Percentiles rank a stretch among this genome's conserved stretches.
phyloP scores from a whole-genome alignment of 2,797 vertebrate genomes.

The Acanthornis magna region DNA sequence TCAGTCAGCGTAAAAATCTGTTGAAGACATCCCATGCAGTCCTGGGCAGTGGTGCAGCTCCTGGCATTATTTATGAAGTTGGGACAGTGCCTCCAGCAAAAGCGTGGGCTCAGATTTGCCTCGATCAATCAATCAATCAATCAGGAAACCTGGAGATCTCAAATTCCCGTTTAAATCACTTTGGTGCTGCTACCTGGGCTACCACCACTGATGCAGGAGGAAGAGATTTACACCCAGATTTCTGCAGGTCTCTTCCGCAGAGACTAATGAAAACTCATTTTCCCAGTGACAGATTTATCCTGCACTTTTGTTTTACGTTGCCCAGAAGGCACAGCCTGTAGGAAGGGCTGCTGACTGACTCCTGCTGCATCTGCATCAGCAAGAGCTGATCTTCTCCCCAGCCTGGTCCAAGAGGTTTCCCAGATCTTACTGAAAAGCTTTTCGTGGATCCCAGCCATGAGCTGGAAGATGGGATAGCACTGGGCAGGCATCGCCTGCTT shows the following conservation, averaged over 20 bases:
- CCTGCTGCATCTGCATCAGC: neutral
- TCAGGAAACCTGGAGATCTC: neutral
- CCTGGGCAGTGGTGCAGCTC: neutral
- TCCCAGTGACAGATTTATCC: constrained; percentile 1
- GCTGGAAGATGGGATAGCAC: neutral
- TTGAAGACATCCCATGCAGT: neutral
- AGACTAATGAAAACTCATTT: neutral
- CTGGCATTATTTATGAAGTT: neutral
- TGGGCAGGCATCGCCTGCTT: fast-evolving
- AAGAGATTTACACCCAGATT: neutral
- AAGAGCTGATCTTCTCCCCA: neutral
- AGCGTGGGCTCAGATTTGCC: neutral
- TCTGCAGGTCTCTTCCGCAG: neutral
- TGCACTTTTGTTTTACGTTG: neutral
- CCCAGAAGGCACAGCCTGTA: neutral
- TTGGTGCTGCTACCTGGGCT: neutral
- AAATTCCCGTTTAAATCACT: neutral
- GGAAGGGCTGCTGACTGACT: neutral
- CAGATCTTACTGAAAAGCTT: neutral
- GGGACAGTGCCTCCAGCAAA: neutral
- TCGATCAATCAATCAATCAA: neutral
- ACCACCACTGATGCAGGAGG: neutral
- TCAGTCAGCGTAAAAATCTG: neutral
- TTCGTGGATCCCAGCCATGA: neutral
- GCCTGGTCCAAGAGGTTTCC: neutral